Base-by-base conservation (phyloP, 2,113 vertebrate genomes). In the Calonectris borealis region DNA sequence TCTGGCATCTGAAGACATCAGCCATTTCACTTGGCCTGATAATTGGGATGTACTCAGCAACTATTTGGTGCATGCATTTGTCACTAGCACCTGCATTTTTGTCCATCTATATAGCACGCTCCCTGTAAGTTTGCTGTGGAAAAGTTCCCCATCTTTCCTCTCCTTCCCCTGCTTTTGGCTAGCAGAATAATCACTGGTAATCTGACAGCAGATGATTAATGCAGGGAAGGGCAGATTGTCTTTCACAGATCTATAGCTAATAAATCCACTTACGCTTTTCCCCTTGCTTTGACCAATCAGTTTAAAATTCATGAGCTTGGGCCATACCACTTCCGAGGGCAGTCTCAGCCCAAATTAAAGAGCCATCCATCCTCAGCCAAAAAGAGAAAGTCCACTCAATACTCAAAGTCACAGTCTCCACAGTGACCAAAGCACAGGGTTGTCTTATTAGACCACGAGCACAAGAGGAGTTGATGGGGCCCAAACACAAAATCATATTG, bases 231-330 rank as follows among this genome's bases (percentile, higher is more conserved):
- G 69, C 32, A 89, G n/a, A 20, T 44, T 91, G 48, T 40, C 52
- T 93, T 84, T 84, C 48, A 91, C 44, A 77, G 79, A 77, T 49
- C 44, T 64, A 61, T 31, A 62, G 69, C 57, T 91, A 93, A 93
- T 73, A 88, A 94, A 91, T 80, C 40, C 27, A 83, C 27, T 84
- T 77, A 84, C 0, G 13, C 31, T 85, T 40, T 86, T 71, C 18
- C 48, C n/a, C 40, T 86, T 62, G 40, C 58, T 92, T 93, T 92
- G 71, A 72, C 40, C 71, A 95, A 83, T 86, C 27, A 86, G 42
- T 91, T 84, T 93, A 64, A 94, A 96, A 96, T 62, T 84, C 52
- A 92, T 57, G 54, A 69, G 54, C 9, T 57, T 69, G 54, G 85
- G 52, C 24, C 55, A 54, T 44, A 76, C 9, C 24, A 52, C 46